Evolutionary conservation across 2,113 vertebrate genomes (phyloP).

Genomic region (Pogona vitticeps): DNA sequence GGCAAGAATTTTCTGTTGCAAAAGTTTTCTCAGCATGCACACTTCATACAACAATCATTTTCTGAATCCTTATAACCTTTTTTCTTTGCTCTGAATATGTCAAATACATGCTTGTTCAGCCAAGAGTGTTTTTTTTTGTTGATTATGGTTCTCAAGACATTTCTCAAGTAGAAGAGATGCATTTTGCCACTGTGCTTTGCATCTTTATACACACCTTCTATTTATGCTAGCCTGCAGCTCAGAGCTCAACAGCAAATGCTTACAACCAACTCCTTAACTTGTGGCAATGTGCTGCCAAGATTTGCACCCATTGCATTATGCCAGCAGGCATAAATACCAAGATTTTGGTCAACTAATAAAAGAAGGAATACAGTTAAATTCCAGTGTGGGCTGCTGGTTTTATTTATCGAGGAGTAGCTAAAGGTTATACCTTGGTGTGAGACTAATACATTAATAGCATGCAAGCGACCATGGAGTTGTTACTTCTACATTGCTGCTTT

Average conservation of each 20-base stretch:
- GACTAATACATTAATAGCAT: background rate
- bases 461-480: background rate
- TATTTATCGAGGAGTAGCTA: background rate
- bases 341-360: too few relatives aligned
- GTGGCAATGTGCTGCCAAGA: too few relatives aligned
- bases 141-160: background rate
- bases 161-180: background rate
- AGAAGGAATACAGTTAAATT: background rate
- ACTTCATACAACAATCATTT: background rate
- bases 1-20: background rate
- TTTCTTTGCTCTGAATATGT: background rate
- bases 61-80: slow-evolving; percentile 9
- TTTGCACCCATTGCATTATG: too few relatives aligned
- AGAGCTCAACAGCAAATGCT: too few relatives aligned
- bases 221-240: too few relatives aligned
- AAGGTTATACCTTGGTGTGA: background rate
- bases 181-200: too few relatives aligned
- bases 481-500: too few relatives aligned
- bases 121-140: background rate
- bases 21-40: background rate
- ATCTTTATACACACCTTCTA: too few relatives aligned
- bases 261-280: too few relatives aligned
- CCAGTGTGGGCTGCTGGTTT: background rate
- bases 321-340: too few relatives aligned
- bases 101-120: background rate